phyloP scores from a whole-genome alignment of 2,888 invertebrate species.

The Trissonchulus latispiculum region DNA sequence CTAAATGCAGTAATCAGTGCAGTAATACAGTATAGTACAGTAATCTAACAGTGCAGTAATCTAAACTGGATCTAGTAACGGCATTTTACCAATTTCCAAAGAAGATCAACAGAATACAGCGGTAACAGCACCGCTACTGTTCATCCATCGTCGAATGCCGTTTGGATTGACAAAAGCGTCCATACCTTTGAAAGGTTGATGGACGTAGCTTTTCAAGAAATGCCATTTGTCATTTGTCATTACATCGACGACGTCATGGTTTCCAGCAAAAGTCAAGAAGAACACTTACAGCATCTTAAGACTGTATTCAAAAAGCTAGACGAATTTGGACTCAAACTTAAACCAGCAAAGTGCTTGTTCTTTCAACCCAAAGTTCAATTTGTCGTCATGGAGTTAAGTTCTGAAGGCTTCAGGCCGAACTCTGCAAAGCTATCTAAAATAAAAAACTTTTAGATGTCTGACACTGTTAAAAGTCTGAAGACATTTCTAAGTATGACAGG shows the following conservation, averaged over 20 bases:
- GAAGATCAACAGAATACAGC: conserved; percentile 25
- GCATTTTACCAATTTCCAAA: conserved; percentile 23
- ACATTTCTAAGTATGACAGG: neutral
- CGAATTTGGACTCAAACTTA: neutral
- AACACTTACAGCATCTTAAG: neutral
- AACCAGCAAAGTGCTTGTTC: conserved; percentile 1
- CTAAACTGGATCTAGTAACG: neutral
- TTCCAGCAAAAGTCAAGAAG: neutral
- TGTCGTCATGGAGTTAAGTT: neutral
- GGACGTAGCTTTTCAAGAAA: neutral
- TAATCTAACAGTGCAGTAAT: conserved; percentile 16
- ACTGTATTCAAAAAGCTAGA: neutral
- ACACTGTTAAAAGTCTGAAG: conserved; percentile 2
- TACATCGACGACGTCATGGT: conserved; percentile 9
- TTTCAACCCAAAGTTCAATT: conserved; percentile 4
- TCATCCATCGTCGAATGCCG: conserved; percentile 26
- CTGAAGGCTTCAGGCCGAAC: neutral
- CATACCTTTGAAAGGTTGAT: conserved; percentile 27
- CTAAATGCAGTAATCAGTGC: too few relatives aligned
- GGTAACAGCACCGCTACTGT: conserved; percentile 24
- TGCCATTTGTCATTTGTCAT: conserved; percentile 2
- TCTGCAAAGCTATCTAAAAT: neutral
- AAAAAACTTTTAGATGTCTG: neutral
- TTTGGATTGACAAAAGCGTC: conserved; percentile 28
- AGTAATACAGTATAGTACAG: too few relatives aligned